These are phyloP conservation scores for Rhynchonycteris naso DNA, from an alignment of 2,797 vertebrate genomes.

Conservation along the genomic window DNA sequence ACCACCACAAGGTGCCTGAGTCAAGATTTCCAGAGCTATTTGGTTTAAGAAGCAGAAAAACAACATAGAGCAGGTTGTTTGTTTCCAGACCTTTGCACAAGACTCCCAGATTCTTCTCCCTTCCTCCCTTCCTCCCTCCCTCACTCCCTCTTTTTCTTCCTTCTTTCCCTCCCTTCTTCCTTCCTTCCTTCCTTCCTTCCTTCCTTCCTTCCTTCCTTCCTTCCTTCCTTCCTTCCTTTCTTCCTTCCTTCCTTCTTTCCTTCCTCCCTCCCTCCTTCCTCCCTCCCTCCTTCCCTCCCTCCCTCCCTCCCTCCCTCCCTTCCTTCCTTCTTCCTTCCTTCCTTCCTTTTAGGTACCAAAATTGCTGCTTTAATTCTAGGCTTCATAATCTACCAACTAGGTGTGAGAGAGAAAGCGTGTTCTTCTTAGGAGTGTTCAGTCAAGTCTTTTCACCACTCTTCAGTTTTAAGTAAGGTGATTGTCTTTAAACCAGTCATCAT, in stretches of 20 bases:
- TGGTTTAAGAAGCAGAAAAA: background rate
- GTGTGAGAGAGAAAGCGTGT: background rate
- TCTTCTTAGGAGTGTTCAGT: background rate
- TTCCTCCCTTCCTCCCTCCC: rapidly evolving
- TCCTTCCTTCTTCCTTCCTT: too few relatives aligned
- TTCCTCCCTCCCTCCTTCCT: rapidly evolving
- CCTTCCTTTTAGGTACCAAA: background rate
- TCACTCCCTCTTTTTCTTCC: rapidly evolving
- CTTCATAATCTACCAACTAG: background rate
- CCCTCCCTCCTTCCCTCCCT: rapidly evolving
- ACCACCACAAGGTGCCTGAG: background rate
- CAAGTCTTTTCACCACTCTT: background rate
- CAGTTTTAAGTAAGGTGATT: background rate
- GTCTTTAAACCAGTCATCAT: background rate
- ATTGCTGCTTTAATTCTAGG: background rate
- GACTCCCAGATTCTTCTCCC: background rate
- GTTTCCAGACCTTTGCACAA: background rate
- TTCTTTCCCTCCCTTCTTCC: too few relatives aligned
- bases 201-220: rapidly evolving
- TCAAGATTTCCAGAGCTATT: background rate
- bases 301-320: too few relatives aligned
- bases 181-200: rapidly evolving
- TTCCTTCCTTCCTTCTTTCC: too few relatives aligned
- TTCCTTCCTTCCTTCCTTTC: rapidly evolving
- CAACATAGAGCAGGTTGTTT: background rate